phyloP scores from a whole-genome alignment of 37 sponge, comb jelly and placozoan species.

The Axinella damicornis region DNA sequence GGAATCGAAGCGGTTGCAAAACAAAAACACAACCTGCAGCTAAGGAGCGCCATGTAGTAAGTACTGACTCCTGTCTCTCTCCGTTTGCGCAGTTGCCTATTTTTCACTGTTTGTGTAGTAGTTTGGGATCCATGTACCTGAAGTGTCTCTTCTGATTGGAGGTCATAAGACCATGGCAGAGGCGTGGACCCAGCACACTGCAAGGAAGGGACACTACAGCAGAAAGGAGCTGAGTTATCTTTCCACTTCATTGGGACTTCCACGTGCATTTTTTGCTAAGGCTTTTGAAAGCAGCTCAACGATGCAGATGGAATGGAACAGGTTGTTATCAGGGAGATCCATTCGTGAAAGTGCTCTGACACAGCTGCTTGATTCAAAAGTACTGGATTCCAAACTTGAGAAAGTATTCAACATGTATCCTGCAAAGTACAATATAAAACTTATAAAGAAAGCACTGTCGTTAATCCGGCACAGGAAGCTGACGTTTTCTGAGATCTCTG shows the following conservation, averaged over 20 bases:
- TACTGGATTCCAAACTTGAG: slow-evolving; percentile 33
- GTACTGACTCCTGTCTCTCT: no score
- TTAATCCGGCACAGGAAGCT: slow-evolving; percentile 42
- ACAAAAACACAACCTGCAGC: not conserved
- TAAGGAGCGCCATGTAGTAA: no score
- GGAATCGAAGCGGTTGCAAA: not conserved
- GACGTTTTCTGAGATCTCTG: slow-evolving; percentile 46
- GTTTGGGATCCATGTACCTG: no score
- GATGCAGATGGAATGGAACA: not conserved
- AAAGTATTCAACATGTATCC: slow-evolving; percentile 51
- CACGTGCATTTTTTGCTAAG: slow-evolving; percentile 18
- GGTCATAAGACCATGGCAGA: no score
- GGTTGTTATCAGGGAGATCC: not conserved
- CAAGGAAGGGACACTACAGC: slow-evolving; percentile 39
- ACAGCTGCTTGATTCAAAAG: slow-evolving; percentile 24
- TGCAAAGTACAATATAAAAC: slow-evolving; percentile 56
- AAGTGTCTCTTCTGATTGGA: no score
- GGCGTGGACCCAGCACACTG: not conserved
- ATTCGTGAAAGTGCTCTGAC: slow-evolving; percentile 28
- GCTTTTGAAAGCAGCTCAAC: not conserved
- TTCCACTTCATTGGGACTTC: slow-evolving; percentile 54
- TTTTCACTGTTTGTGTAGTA: no score
- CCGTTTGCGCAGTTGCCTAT: no score
- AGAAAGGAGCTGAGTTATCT: slow-evolving; percentile 47
- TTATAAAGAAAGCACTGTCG: slow-evolving; percentile 36